Evolutionary conservation across 2,888 invertebrate species (phyloP).

Genomic region (Drosophila neutralis): DNA sequence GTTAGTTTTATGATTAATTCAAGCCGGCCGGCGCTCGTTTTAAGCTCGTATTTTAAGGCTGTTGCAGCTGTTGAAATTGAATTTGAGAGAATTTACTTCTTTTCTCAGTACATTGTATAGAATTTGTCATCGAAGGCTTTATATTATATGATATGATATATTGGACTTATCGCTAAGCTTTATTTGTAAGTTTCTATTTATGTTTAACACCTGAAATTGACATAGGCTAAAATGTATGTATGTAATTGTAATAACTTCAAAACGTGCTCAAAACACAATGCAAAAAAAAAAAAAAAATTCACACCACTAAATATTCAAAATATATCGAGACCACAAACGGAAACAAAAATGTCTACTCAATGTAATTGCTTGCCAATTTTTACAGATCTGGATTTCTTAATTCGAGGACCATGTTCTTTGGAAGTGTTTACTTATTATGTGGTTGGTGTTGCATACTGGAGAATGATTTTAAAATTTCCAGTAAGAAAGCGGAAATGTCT

Average conservation of each 20-base stretch:
- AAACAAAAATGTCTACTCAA: neutral
- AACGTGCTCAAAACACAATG: conserved; percentile 63
- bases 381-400: neutral
- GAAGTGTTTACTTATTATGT: neutral
- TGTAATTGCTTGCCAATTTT: neutral
- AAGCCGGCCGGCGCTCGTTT: conserved; percentile 58
- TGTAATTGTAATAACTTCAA: conserved; percentile 52
- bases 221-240: conserved; percentile 51
- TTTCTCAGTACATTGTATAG: conserved; percentile 45
- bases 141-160: conserved; percentile 30
- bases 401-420: neutral
- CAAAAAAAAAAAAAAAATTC: conserved; percentile 14
- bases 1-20: conserved; percentile 43
- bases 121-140: conserved; percentile 61
- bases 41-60: conserved; percentile 37
- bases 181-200: conserved; percentile 72
- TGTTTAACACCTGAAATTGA: conserved; percentile 60
- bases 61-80: conserved; percentile 40
- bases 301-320: conserved; percentile 35
- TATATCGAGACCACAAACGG: conserved; percentile 41
- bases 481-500: neutral
- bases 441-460: no score
- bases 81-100: conserved; percentile 1
- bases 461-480: neutral
- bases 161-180: conserved; percentile 37